Conservation (phyloP, 2,113 vertebrate genomes). For the Pica pica region DNA sequence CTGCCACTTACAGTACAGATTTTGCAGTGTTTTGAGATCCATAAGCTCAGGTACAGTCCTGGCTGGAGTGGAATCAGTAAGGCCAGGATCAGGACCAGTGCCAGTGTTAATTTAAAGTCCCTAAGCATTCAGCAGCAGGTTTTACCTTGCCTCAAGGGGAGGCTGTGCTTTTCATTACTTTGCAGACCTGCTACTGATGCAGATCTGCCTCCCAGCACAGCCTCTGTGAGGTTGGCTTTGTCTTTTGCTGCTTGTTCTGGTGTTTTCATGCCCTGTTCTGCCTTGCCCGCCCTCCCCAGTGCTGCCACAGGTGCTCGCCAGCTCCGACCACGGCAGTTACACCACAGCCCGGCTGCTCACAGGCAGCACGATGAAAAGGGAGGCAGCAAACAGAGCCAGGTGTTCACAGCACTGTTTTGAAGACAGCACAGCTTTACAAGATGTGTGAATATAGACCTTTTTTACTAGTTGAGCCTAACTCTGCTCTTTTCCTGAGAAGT, state of each 20-base stretch:
- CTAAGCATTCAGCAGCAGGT: background rate
- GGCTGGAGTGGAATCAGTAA: background rate
- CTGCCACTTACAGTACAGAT: background rate
- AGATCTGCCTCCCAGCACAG: background rate
- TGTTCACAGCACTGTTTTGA: background rate
- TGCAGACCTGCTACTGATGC: background rate
- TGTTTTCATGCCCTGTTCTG: background rate
- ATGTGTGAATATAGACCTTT: background rate
- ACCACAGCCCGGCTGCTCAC: background rate
- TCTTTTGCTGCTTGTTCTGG: background rate
- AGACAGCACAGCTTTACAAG: background rate
- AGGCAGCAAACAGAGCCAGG: slow-evolving; percentile 1
- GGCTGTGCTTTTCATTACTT: background rate
- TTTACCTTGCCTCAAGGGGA: background rate
- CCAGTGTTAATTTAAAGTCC: background rate
- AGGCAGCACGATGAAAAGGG: background rate
- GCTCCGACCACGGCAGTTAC: background rate
- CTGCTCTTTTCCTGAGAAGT: background rate
- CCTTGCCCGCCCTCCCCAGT: background rate
- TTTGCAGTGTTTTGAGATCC: background rate
- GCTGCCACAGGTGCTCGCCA: background rate
- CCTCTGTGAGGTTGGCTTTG: background rate
- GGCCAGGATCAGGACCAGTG: background rate
- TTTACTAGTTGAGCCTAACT: background rate
- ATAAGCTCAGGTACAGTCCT: background rate